Base-by-base conservation (phyloP, 2,888 invertebrate genomes). In the Brenthis ino region DNA sequence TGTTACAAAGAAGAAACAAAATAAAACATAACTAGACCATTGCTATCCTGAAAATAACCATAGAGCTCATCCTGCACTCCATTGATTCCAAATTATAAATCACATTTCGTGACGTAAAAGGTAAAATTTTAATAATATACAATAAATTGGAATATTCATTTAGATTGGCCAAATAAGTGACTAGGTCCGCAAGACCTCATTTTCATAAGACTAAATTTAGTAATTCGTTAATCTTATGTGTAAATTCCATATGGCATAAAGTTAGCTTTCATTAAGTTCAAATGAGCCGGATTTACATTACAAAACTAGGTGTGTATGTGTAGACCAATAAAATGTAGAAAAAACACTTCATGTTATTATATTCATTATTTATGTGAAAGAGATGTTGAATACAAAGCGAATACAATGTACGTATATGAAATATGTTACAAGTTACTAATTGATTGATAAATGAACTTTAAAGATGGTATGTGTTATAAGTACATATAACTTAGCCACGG, bases 221-320 rank as follows among this genome's bases (percentile, higher is more conserved):
- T 91, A 93, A 92, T 93, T 93, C 93, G 93, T 93, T 90, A 92
- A 91, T 89, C 91, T 92, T 92, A 92, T 91, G 91, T 91, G 82
- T 89, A 89, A 92, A 91, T 91, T 92, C 92, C 93, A 86, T 92
- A 93, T 93, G 93, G 93, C 93, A 92, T 93, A 91, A 89, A 91
- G 89, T 93, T 91, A 91, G 91, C 93, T 92, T 93, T 91, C 92
- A 91, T 91, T 90, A 92, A 91, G 90, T 92, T 87, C 87, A 85
- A 53, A 53, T 37, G 61, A 53, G 51, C 61, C 61, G 61, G 51
- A 63, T 63, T 63, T 53, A 63, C 61, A 63, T 63, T 63, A 63
- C 13, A 11, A 37, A 63, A 63, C 20, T 53, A 43, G 37, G 1
- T 3, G 53, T 13, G 16, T 16, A 0, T 14, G 16, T 37, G 51